Evolutionary conservation across 2,113 vertebrate species (phyloP).

Genomic region (Lota lota): DNA sequence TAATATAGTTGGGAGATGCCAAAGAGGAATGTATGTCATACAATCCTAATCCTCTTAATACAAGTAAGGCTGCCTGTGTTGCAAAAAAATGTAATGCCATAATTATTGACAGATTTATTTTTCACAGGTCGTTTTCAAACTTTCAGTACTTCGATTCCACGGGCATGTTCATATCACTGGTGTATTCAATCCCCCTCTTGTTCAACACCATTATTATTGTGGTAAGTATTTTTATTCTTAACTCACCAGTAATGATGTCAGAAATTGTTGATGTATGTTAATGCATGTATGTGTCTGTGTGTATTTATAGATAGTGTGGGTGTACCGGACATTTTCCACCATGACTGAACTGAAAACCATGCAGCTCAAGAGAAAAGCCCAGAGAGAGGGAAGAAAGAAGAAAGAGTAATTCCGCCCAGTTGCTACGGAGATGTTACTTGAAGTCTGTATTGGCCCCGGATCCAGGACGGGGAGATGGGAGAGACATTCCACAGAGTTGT

Average conservation of each 20-base stretch:
- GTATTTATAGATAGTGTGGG: constrained; percentile 82
- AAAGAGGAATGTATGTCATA: not conserved
- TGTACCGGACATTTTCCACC: constrained; percentile 82
- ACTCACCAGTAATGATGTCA: not conserved
- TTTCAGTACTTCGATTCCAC: constrained; percentile 96
- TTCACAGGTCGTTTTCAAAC: constrained; percentile 82
- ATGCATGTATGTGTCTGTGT: constrained; percentile 9
- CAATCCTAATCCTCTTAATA: not conserved
- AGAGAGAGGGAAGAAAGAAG: constrained; percentile 71
- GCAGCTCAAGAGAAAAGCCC: constrained; percentile 77
- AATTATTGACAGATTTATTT: not conserved
- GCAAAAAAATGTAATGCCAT: not conserved
- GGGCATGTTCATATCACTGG: constrained; percentile 95
- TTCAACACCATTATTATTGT: constrained; percentile 88
- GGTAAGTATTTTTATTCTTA: constrained; percentile 71
- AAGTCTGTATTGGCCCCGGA: constrained; percentile 7
- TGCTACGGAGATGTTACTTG: constrained; percentile 5
- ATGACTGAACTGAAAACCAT: constrained; percentile 88
- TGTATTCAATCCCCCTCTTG: constrained; percentile 87
- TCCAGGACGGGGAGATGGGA: constrained; percentile 13
- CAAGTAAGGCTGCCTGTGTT: not conserved
- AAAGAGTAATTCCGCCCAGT: constrained; percentile 46
- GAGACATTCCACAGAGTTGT: constrained; percentile 11
- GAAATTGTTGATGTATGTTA: not conserved
- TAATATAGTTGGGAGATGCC: not conserved